Percentiles rank a stretch among this genome's conserved stretches.
Conservation (phyloP, 2,888 invertebrate genomes). For the Mythimna pallens region DNA sequence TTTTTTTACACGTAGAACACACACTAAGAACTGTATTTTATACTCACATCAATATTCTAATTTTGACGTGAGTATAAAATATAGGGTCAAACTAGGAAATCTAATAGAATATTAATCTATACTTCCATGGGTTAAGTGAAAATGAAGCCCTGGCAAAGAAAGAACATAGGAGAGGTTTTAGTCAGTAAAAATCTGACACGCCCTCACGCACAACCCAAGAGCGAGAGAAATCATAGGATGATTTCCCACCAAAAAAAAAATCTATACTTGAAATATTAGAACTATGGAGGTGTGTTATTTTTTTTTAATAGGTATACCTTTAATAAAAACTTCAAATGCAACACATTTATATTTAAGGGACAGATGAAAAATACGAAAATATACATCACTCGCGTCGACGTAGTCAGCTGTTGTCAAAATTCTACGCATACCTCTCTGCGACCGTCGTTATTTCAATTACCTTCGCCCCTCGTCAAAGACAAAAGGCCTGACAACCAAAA, state of each 20-base stretch:
- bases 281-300: background rate
- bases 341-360: slow-evolving; percentile 57
- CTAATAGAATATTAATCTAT: background rate
- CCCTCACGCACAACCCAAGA: too few species aligned
- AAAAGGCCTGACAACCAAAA: slow-evolving; percentile 86
- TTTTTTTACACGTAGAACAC: background rate
- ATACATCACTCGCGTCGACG: slow-evolving; percentile 58
- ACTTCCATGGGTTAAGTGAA: too few species aligned
- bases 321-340: slow-evolving; percentile 16
- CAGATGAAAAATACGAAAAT: slow-evolving; percentile 63
- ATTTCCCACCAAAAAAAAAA: too few species aligned
- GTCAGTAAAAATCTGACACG: too few species aligned
- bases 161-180: too few species aligned
- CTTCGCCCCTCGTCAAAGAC: slow-evolving; percentile 89
- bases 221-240: too few species aligned
- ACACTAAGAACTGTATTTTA: background rate
- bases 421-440: slow-evolving; percentile 85
- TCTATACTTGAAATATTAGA: too few species aligned
- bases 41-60: background rate
- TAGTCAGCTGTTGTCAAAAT: slow-evolving; percentile 88
- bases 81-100: background rate
- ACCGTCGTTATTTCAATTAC: slow-evolving; percentile 90
- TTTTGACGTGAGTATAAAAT: background rate
- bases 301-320: background rate
- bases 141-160: background rate